phyloP scores from a whole-genome alignment of 2,888 invertebrate genomes.

The Eristalis arbustorum region DNA sequence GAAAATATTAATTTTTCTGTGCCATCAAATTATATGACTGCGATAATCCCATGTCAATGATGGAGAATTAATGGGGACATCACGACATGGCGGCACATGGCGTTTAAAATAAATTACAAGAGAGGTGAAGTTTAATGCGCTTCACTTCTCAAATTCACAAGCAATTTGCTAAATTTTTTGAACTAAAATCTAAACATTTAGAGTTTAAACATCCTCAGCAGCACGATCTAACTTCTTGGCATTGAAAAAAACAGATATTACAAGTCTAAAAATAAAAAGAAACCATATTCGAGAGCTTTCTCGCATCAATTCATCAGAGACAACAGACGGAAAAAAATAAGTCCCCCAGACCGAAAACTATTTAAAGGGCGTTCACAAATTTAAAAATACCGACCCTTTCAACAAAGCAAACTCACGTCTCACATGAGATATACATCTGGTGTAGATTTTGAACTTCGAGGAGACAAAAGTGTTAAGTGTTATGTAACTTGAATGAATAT shows the following conservation, averaged over 20 bases:
- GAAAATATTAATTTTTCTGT: constrained; percentile 11
- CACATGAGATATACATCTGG: not conserved
- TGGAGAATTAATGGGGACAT: not conserved
- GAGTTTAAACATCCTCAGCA: too few species aligned
- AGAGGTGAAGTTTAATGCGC: not conserved
- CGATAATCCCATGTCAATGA: not conserved
- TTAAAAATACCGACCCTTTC: not conserved
- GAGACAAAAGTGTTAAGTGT: not conserved
- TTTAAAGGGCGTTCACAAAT: not conserved
- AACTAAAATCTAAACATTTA: too few species aligned
- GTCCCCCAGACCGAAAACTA: not conserved
- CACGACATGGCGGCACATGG: not conserved
- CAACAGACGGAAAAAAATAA: not conserved
- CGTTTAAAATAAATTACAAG: not conserved
- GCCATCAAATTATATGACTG: constrained; percentile 1
- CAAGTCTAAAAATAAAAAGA: not conserved
- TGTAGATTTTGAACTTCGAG: not conserved
- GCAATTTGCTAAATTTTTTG: not conserved
- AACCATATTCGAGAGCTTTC: not conserved
- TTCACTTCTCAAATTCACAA: not conserved
- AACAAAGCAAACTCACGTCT: not conserved
- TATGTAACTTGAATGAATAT: not conserved
- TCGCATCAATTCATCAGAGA: not conserved
- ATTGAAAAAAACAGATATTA: not conserved
- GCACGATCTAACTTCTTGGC: not conserved